Evolutionary conservation across 2,888 invertebrate species (phyloP).

Genomic region (Andricus curvator): DNA sequence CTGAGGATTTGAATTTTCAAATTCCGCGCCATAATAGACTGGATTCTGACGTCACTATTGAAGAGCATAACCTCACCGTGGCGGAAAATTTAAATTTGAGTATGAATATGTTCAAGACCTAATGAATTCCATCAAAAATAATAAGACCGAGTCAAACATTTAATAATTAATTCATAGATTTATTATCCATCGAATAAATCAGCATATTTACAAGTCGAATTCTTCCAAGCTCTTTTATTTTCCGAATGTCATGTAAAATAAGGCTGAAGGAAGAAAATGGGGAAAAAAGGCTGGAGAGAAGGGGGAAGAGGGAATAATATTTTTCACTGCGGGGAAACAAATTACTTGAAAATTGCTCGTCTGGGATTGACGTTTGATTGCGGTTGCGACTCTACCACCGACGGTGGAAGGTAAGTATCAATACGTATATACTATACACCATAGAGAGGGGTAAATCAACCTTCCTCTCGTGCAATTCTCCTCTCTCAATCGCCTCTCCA

Average conservation of each 20-base stretch:
- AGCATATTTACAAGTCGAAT: constrained; percentile 20
- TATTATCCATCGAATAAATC: background rate
- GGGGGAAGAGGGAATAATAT: constrained; percentile 46
- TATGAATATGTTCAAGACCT: background rate
- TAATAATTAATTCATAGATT: constrained; percentile 17
- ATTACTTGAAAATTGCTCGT: constrained; percentile 58
- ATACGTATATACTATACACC: constrained; percentile 37
- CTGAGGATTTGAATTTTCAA: background rate
- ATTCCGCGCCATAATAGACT: background rate
- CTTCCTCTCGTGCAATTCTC: constrained; percentile 37
- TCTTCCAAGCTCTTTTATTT: constrained; percentile 41
- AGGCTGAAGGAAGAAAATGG: constrained; percentile 42
- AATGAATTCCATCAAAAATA: background rate
- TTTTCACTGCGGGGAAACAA: constrained; percentile 51
- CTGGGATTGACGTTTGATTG: constrained; percentile 74
- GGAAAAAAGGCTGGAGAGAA: constrained; percentile 4
- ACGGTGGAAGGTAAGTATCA: constrained; percentile 45
- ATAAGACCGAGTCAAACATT: background rate
- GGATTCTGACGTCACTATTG: no score
- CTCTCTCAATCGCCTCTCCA: constrained; percentile 34
- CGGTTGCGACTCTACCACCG: constrained; percentile 46
- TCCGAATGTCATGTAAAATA: constrained; percentile 49
- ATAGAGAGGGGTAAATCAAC: constrained; percentile 13
- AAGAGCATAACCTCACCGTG: no score
- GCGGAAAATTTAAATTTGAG: background rate